phyloP scores from a whole-genome alignment of 2,113 vertebrate species.

The Malurus alboscapulatus region DNA sequence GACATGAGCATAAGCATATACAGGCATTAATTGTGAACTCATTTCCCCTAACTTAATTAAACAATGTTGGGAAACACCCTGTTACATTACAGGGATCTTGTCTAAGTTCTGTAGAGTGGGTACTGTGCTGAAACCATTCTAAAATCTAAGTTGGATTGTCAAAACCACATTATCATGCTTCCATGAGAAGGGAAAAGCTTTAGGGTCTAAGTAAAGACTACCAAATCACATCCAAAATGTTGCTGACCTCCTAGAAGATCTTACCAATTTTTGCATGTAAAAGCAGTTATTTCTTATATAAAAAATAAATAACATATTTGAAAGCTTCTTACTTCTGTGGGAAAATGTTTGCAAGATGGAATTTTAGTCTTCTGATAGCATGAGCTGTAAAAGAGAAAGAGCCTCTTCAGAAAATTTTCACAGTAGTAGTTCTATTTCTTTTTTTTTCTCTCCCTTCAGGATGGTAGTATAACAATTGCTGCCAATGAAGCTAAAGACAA shows the following conservation, averaged over 20 bases:
- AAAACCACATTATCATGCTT: not conserved
- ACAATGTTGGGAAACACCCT: not conserved
- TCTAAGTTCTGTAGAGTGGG: not conserved
- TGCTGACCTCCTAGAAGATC: not conserved
- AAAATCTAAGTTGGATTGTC: not conserved
- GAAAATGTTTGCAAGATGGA: not conserved
- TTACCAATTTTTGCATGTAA: not conserved
- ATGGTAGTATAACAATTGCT: slow-evolving; percentile 75
- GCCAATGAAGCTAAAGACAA: slow-evolving; percentile 86
- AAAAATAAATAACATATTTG: not conserved
- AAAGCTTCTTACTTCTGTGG: not conserved
- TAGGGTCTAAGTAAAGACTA: not conserved
- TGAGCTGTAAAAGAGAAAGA: not conserved
- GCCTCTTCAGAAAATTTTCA: not conserved
- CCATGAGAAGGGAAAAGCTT: not conserved
- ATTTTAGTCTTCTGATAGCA: not conserved
- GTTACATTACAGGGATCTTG: not conserved
- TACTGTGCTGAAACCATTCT: not conserved
- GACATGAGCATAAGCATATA: not conserved
- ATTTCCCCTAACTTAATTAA: not conserved
- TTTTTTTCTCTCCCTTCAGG: slow-evolving; percentile 53
- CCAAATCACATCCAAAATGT: not conserved
- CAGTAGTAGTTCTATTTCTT: not conserved
- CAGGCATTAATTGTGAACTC: not conserved
- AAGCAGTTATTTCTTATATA: not conserved